Evolutionary conservation across 1,140 invertebrate genomes (phyloP).

Genomic region (Drosophila pachea): DNA sequence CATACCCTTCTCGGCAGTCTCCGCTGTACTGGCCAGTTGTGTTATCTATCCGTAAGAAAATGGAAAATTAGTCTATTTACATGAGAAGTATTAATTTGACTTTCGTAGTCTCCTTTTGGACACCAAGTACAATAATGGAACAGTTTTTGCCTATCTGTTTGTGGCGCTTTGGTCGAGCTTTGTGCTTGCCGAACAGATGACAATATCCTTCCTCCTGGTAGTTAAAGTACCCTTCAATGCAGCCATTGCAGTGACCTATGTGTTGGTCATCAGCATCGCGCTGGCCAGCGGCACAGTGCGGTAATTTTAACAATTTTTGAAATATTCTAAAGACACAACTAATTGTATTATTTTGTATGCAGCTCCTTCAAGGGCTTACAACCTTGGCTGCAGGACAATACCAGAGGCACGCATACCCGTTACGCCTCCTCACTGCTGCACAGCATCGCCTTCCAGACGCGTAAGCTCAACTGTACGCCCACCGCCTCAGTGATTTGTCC

Average conservation of each 20-base stretch:
- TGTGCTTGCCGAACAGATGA: constrained; percentile 90
- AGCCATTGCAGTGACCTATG: constrained; percentile 87
- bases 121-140: constrained; percentile 63
- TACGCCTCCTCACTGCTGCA: constrained; percentile 87
- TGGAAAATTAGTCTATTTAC: background rate
- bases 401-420: constrained; percentile 87
- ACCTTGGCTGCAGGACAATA: constrained; percentile 89
- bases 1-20: constrained; percentile 88
- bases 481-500: constrained; percentile 76
- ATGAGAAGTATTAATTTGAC: background rate
- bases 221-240: constrained; percentile 88
- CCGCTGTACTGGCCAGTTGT: constrained; percentile 83
- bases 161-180: constrained; percentile 89
- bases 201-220: constrained; percentile 89
- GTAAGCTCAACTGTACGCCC: constrained; percentile 69
- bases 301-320: constrained; percentile 74
- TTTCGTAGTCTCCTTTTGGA: constrained; percentile 61
- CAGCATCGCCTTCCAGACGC: constrained; percentile 82
- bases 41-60: constrained; percentile 86
- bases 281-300: constrained; percentile 89
- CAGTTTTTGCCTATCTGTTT: constrained; percentile 80
- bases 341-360: constrained; percentile 12
- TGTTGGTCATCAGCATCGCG: constrained; percentile 86
- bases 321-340: constrained; percentile 34
- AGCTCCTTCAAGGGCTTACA: constrained; percentile 86